These are phyloP conservation scores for Eremophila alpestris DNA, from an alignment of 2,797 vertebrate genomes.

Conservation along the genomic window DNA sequence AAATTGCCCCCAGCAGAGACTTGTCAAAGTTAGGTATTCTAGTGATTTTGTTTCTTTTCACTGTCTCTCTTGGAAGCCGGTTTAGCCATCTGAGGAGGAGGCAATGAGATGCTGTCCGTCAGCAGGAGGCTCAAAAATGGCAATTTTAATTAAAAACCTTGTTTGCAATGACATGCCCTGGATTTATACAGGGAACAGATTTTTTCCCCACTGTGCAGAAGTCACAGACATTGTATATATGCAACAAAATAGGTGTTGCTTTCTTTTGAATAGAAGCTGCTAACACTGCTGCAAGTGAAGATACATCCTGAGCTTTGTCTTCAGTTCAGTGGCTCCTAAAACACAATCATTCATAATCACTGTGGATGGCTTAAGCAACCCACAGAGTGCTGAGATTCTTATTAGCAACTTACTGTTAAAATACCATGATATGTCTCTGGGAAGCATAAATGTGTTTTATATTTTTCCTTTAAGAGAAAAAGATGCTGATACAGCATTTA, in stretches of 20 bases:
- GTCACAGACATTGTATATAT: not conserved
- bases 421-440: not conserved
- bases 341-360: not conserved
- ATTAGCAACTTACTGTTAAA: constrained; percentile 16
- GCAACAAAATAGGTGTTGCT: not conserved
- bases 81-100: constrained; percentile 34
- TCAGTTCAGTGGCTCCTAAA: constrained; percentile 8
- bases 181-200: not conserved
- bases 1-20: constrained; percentile 27
- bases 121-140: constrained; percentile 41
- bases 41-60: constrained; percentile 13
- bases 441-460: not conserved
- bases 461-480: not conserved
- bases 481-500: not conserved
- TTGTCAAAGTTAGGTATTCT: constrained; percentile 11
- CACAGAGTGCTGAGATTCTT: not conserved
- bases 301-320: not conserved
- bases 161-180: constrained; percentile 31
- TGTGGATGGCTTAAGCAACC: not conserved
- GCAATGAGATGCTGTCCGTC: not conserved
- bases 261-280: not conserved
- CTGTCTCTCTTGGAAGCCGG: constrained; percentile 29
- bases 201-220: not conserved
- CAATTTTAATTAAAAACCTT: constrained; percentile 59
- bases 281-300: not conserved